phyloP scores from a whole-genome alignment of 2,113 vertebrate species.

The Grantiella picta region DNA sequence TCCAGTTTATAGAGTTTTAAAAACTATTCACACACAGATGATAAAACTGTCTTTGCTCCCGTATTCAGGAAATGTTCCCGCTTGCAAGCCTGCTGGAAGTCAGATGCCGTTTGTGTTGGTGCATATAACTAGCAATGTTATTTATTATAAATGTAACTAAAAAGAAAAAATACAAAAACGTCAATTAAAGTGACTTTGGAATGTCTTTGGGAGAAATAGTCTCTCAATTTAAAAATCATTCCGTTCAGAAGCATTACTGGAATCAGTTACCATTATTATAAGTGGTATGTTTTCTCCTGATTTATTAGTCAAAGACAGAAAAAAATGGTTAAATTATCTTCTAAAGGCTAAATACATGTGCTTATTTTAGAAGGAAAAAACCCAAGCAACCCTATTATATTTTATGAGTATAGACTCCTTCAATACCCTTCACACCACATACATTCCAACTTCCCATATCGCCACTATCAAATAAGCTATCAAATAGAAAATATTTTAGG shows the following conservation, averaged over 20 bases:
- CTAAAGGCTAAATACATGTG: slow-evolving; percentile 2
- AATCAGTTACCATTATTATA: background rate
- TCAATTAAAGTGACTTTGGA: background rate
- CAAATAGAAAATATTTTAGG: background rate
- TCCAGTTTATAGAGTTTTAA: background rate
- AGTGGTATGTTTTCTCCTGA: background rate
- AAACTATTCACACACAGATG: background rate
- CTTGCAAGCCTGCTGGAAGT: background rate
- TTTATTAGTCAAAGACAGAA: background rate
- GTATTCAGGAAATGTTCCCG: background rate
- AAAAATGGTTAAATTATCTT: background rate
- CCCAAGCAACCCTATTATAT: background rate
- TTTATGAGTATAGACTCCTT: background rate
- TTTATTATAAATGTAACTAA: background rate
- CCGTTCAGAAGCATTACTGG: background rate
- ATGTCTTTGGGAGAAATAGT: background rate
- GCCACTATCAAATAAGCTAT: background rate
- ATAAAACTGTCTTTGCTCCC: background rate
- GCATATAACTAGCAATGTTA: background rate
- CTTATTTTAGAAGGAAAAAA: background rate
- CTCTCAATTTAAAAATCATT: background rate
- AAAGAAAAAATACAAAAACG: background rate
- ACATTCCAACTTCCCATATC: background rate
- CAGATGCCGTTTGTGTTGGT: background rate
- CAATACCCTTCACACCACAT: background rate